phyloP scores from a whole-genome alignment of 2,113 vertebrate species.

The Scatophagus argus region DNA sequence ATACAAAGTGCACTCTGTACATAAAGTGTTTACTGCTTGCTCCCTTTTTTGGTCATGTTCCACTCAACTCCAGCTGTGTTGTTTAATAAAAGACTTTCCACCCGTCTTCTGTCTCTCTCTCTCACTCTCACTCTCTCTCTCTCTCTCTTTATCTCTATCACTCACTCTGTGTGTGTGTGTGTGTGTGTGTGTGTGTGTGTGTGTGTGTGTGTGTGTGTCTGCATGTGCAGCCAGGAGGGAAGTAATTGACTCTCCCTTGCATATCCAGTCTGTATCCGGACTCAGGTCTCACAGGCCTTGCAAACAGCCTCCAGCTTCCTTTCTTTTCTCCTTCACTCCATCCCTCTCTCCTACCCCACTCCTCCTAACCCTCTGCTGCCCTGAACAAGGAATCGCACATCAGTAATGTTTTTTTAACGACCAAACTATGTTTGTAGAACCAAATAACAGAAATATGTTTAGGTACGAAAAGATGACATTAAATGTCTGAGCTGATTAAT shows the following conservation, averaged over 20 bases:
- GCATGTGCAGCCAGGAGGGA: slow-evolving; percentile 46
- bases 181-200: slow-evolving; percentile 26
- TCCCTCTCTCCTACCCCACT: slow-evolving; percentile 9
- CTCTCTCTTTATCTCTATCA: too few species aligned
- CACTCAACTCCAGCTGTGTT: slow-evolving; percentile 67
- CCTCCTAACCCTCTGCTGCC: background rate
- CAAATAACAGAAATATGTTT: background rate
- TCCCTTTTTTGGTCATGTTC: slow-evolving; percentile 73
- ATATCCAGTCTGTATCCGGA: slow-evolving; percentile 80
- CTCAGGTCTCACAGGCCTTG: slow-evolving; percentile 75
- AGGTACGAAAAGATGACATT: background rate
- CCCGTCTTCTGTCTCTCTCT: slow-evolving; percentile 14
- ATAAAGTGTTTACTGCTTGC: slow-evolving; percentile 58
- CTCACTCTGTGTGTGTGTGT: slow-evolving; percentile 17
- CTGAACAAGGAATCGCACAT: background rate
- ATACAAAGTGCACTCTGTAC: slow-evolving; percentile 64
- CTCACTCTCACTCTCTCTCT: slow-evolving; percentile 9
- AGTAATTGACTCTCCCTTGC: slow-evolving; percentile 75
- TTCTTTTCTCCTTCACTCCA: slow-evolving; percentile 33
- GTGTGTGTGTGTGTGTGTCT: slow-evolving; percentile 26
- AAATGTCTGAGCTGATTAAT: background rate
- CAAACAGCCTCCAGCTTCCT: slow-evolving; percentile 74
- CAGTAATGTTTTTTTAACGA: background rate
- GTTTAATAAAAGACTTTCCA: slow-evolving; percentile 75
- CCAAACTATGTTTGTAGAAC: background rate